Base-by-base conservation (phyloP, 2,113 vertebrate species). In the Planiliza haematocheilus region DNA sequence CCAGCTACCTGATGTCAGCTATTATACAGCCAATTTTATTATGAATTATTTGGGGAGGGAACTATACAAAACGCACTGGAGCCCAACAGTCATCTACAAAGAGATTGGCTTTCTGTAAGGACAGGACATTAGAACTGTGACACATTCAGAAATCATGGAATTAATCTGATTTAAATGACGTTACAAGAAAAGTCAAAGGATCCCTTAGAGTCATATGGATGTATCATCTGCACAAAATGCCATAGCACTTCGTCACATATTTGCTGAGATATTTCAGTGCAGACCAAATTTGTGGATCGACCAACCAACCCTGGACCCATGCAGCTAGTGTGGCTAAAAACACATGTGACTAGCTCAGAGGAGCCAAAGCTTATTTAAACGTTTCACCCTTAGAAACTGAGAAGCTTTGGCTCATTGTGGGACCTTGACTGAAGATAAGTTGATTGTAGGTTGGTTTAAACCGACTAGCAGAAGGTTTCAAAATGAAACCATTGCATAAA, bases 181-280 rank as follows among this genome's bases (percentile, higher is more conserved):
- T n/a, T n/a, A n/a, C n/a, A n/a, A n/a, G n/a, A n/a, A n/a, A n/a
- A n/a, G n/a, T n/a, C n/a, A n/a, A n/a, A n/a, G n/a, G 24, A 30
- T 3, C 24, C 5, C 24, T 30, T 30, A 2, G 24, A 30, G 12
- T 42, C 4, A 14, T 42, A 5, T 4, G 7, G 16, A 45, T 45
- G 16, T 45, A 8, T 45, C 7, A 20, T 42, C 9, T 58, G 39
- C 11, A 36, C 13, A 39, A 46, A 66, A 36, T 30, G 16, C 18
- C 17, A 52, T 21, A 7, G 12, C 46, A 17, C 39, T 8, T 11
- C n/a, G 16, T 46, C 51, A 4, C 11, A 17, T 17, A 12, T 21
- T 49, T 42, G 30, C 38, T 43, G 5, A 43, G 42, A 39, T 18
- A 61, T 39, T 78, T 52, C 50, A 36, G 49, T 55, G 17, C 20